Evolutionary conservation across 2,113 vertebrate genomes (phyloP).

Genomic region (Embiotoca jacksoni): DNA sequence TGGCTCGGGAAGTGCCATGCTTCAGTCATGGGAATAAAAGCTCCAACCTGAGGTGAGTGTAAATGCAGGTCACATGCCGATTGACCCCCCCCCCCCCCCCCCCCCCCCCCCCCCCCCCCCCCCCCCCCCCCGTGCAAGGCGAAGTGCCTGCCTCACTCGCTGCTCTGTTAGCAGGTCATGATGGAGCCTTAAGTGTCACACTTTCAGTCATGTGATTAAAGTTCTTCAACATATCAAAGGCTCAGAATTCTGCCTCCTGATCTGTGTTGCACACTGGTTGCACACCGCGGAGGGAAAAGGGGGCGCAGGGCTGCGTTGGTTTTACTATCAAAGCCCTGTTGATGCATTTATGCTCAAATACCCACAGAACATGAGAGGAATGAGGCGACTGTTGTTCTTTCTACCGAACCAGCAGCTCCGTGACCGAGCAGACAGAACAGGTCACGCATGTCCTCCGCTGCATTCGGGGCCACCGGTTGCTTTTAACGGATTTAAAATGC

Average conservation of each 20-base stretch:
- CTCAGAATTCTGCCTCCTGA: background rate
- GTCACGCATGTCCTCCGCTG: conserved; percentile 64
- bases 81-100: conserved; percentile 41
- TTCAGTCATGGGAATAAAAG: conserved; percentile 64
- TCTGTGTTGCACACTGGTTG: background rate
- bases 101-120: conserved; percentile 40
- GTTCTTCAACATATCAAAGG: conserved; percentile 2
- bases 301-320: conserved; percentile 33
- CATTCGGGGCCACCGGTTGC: conserved; percentile 62
- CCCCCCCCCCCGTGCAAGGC: conserved; percentile 39
- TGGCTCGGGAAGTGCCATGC: conserved; percentile 53
- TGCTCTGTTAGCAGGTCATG: background rate
- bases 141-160: background rate
- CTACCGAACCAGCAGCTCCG: conserved; percentile 52
- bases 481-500: conserved; percentile 72
- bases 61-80: conserved; percentile 56
- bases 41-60: conserved; percentile 56
- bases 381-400: conserved; percentile 48
- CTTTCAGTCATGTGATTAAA: background rate
- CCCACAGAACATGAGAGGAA: conserved; percentile 69
- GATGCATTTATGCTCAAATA: conserved; percentile 69
- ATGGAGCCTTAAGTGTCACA: background rate
- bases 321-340: conserved; percentile 56
- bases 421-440: conserved; percentile 66
- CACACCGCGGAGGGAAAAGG: background rate